These are phyloP conservation scores for Lepisosteus oculatus DNA, from an alignment of 2,113 vertebrate genomes.

Conservation along the genomic window DNA sequence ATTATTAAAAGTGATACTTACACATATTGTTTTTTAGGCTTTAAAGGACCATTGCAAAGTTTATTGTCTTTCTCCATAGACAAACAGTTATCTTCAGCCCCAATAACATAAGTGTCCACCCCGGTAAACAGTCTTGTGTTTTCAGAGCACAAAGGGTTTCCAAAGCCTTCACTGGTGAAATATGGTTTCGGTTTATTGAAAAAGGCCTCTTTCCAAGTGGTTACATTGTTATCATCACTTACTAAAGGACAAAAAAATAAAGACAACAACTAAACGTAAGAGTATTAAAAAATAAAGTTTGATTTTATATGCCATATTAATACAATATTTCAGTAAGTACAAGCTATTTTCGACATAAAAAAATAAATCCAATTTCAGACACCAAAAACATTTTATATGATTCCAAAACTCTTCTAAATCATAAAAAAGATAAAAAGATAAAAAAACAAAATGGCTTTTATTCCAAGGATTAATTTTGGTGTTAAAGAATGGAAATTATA, in stretches of 20 bases:
- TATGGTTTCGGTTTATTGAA: conserved; percentile 79
- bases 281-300: too few species aligned
- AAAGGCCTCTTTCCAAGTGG: conserved; percentile 87
- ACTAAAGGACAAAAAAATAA: conserved; percentile 54
- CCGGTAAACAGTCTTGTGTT: conserved; percentile 50
- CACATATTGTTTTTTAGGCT: conserved; percentile 86
- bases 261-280: neutral
- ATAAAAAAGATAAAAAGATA: too few species aligned
- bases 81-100: conserved; percentile 72
- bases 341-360: too few species aligned
- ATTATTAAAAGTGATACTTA: conserved; percentile 58
- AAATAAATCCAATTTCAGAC: too few species aligned
- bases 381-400: too few species aligned
- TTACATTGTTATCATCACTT: conserved; percentile 81
- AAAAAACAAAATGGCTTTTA: too few species aligned
- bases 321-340: too few species aligned
- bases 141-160: conserved; percentile 73
- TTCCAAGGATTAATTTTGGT: too few species aligned
- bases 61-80: conserved; percentile 66
- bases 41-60: conserved; percentile 92
- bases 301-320: too few species aligned
- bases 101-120: conserved; percentile 80
- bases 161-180: conserved; percentile 86
- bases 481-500: too few species aligned
- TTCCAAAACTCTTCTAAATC: too few species aligned